These are phyloP conservation scores for Hololepta plana DNA, from an alignment of 2,888 invertebrate genomes.

Conservation along the genomic window DNA sequence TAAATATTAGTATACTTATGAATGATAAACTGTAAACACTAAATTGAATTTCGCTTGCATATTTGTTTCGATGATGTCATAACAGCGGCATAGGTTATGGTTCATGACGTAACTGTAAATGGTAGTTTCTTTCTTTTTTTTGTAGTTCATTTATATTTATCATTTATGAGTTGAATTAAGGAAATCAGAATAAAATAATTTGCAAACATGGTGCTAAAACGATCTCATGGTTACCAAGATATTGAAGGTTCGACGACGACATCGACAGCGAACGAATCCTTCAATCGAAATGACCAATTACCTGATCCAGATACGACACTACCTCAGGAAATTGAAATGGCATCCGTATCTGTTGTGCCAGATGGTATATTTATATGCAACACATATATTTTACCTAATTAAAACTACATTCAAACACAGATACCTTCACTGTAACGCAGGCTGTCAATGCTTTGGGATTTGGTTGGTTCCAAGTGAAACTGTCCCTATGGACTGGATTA, in stretches of 20 bases:
- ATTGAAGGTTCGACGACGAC: constrained; percentile 32
- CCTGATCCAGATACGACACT: constrained; percentile 28
- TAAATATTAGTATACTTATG: no score
- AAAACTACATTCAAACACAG: no score
- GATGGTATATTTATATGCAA: constrained; percentile 37
- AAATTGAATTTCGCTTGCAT: no score
- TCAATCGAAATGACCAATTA: constrained; percentile 21
- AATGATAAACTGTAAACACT: no score
- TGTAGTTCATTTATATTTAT: no score
- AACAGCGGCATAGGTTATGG: no score
- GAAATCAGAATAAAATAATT: no score
- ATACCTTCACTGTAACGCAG: constrained; percentile 73
- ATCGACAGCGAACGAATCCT: no score
- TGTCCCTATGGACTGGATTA: constrained; percentile 67
- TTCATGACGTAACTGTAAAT: no score
- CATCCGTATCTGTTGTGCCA: constrained; percentile 60
- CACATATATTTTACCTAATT: constrained; percentile 3
- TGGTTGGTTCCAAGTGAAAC: constrained; percentile 77
- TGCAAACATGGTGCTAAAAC: constrained; percentile 34
- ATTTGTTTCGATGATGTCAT: no score
- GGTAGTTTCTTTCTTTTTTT: no score
- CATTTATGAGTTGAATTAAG: no score
- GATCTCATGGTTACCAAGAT: constrained; percentile 42
- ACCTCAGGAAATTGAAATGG: constrained; percentile 56
- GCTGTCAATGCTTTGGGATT: constrained; percentile 76